Percentiles rank a stretch among this genome's conserved stretches.
These are phyloP conservation scores for Sylvilagus bachmani DNA, from an alignment of 2,113 vertebrate species.

Conservation along the genomic window DNA sequence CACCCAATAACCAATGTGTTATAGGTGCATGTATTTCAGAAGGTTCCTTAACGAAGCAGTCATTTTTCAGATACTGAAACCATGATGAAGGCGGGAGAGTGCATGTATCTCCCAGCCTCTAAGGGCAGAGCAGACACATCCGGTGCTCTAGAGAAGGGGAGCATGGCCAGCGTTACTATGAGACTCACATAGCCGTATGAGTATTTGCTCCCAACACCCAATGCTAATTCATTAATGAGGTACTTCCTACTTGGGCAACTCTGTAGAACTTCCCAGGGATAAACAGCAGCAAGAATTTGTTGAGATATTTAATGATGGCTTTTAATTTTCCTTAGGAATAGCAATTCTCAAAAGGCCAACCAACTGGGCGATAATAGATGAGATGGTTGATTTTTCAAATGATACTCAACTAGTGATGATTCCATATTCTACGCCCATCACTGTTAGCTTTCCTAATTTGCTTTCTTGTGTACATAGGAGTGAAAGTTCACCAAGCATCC, in stretches of 20 bases:
- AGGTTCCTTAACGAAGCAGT: neutral
- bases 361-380: neutral
- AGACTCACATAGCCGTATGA: neutral
- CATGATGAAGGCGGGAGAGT: neutral
- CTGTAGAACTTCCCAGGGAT: neutral
- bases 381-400: neutral
- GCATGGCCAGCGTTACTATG: neutral
- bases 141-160: neutral
- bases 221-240: neutral
- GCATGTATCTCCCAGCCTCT: rapidly evolving
- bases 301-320: neutral
- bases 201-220: neutral
- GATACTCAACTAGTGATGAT: neutral
- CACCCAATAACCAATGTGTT: neutral
- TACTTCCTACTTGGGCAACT: neutral
- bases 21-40: neutral
- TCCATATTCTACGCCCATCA: neutral
- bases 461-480: neutral
- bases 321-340: neutral
- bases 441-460: rapidly evolving
- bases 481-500: neutral
- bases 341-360: neutral
- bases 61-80: neutral
- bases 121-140: neutral
- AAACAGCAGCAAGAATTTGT: neutral